phyloP scores from a whole-genome alignment of 2,888 invertebrate species.

The Luperina testacea region DNA sequence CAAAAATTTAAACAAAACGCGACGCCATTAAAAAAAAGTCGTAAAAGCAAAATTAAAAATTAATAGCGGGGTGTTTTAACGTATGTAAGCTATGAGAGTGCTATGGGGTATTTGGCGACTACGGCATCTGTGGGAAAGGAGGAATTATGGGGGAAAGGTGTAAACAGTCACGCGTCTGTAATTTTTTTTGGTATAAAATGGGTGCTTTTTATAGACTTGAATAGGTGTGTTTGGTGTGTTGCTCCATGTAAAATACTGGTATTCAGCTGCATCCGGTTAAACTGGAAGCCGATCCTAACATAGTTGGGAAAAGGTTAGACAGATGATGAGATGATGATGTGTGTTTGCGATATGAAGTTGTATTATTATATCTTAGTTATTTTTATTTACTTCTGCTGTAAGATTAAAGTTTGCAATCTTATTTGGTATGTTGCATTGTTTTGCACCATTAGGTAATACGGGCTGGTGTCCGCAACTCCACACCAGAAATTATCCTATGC shows the following conservation, averaged over 20 bases:
- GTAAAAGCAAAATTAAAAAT: conserved; percentile 79
- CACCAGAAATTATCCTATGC: neutral
- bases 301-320: too few species aligned
- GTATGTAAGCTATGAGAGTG: conserved; percentile 62
- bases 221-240: neutral
- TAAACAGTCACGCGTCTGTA: neutral
- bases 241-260: too few species aligned
- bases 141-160: neutral
- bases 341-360: neutral
- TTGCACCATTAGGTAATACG: too few species aligned
- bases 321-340: too few species aligned
- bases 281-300: too few species aligned
- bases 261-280: too few species aligned
- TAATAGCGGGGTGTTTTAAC: conserved; percentile 71
- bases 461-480: too few species aligned
- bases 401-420: neutral
- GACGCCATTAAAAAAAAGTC: conserved; percentile 68
- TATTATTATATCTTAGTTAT: neutral
- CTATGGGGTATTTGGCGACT: conserved; percentile 35
- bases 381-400: neutral
- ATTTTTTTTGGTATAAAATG: neutral
- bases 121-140: neutral
- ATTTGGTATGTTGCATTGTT: neutral
- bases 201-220: neutral
- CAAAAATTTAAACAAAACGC: conserved; percentile 65